Conservation (phyloP, 2,888 invertebrate species). For the Caenorhabditis plicata region DNA sequence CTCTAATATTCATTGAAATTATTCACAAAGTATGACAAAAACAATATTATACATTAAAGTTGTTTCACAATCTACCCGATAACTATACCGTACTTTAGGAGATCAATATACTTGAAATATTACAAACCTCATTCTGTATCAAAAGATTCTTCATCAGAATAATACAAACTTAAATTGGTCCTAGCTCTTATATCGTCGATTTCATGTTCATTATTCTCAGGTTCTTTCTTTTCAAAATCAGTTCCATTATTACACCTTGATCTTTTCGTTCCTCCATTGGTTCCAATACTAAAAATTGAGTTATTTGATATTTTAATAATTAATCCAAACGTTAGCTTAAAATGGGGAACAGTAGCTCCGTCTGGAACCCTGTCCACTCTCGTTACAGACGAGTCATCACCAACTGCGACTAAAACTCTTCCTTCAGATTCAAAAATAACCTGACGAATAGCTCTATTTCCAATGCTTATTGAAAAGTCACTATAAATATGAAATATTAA, state of each 20-base stretch:
- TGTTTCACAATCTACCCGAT: too few relatives aligned
- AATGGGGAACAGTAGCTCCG: background rate
- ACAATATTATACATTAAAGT: too few relatives aligned
- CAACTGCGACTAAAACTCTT: slow-evolving; percentile 22
- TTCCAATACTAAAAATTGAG: background rate
- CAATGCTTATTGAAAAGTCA: background rate
- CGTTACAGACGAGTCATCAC: slow-evolving; percentile 14
- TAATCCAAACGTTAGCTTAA: background rate
- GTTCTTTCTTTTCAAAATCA: too few relatives aligned
- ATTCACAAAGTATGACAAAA: too few relatives aligned
- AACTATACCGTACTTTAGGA: too few relatives aligned
- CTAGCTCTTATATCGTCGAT: too few relatives aligned
- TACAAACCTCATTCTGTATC: too few relatives aligned
- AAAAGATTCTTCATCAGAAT: too few relatives aligned
- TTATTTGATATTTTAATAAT: background rate
- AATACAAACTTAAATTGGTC: too few relatives aligned
- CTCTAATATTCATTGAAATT: too few relatives aligned
- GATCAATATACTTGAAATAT: too few relatives aligned
- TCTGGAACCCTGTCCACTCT: slow-evolving; percentile 15
- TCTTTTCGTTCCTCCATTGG: background rate
- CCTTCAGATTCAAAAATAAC: slow-evolving; percentile 36
- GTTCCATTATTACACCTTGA: background rate
- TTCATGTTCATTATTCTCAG: too few relatives aligned
- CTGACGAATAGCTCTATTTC: slow-evolving; percentile 25
- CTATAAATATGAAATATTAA: background rate